A percentile compares a stretch with the other conserved stretches of the same genome.
Conservation (phyloP, 2,113 vertebrate genomes). For the Perca flavescens region DNA sequence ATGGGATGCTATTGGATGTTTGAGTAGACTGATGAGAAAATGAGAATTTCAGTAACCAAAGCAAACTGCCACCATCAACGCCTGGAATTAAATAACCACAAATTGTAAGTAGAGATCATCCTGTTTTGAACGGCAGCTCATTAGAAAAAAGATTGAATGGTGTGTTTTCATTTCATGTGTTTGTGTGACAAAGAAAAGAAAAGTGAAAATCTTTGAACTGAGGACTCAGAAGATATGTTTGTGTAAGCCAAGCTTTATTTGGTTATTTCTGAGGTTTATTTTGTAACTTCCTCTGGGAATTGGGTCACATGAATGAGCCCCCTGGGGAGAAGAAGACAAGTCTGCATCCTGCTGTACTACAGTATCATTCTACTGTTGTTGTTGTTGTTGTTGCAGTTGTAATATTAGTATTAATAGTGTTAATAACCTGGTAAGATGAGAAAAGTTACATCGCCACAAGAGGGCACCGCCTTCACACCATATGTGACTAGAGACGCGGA, state of each 20-base stretch:
- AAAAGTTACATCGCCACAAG: conserved; percentile 47
- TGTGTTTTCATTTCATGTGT: not conserved
- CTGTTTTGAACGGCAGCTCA: not conserved
- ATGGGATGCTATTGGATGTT: no score
- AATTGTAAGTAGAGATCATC: not conserved
- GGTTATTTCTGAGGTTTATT: not conserved
- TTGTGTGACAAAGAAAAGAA: not conserved
- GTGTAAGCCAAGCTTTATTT: not conserved
- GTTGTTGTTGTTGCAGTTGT: no score
- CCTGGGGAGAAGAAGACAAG: not conserved
- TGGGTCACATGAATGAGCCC: conserved; percentile 8
- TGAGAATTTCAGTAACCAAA: no score
- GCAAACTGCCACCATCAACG: no score
- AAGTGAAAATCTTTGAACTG: not conserved
- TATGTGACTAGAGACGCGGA: not conserved
- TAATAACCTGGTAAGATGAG: not conserved
- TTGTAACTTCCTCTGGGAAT: conserved; percentile 3
- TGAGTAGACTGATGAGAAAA: no score
- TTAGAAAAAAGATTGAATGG: not conserved
- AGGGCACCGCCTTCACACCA: conserved; percentile 52
- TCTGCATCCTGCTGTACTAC: no score
- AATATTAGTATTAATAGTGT: not conserved
- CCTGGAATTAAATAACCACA: not conserved
- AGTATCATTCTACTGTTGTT: no score
- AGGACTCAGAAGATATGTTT: not conserved